Evolutionary conservation across 92 coral and sea anemone genomes (phyloP).

Genomic region (Parazoanthus swiftii): DNA sequence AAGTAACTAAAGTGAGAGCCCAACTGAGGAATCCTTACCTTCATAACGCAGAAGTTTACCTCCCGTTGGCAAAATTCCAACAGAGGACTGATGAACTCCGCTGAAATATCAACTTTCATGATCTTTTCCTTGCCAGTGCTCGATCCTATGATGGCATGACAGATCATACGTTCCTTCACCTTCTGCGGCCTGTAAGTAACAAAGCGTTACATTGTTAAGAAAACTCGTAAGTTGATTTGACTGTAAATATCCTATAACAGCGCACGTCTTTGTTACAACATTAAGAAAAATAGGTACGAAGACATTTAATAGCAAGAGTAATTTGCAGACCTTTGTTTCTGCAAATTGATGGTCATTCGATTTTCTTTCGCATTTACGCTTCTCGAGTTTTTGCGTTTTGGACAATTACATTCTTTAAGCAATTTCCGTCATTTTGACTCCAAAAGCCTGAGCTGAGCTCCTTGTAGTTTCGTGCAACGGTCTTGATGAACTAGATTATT

Average conservation of each 20-base stretch:
- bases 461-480: too few relatives aligned
- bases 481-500: too few relatives aligned
- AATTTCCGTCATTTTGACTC: too few relatives aligned
- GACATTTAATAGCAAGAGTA: too few relatives aligned
- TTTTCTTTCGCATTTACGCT: too few relatives aligned
- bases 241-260: background rate
- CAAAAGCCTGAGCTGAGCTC: too few relatives aligned
- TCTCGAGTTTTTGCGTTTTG: background rate
- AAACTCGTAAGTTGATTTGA: background rate
- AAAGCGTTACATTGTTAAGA: background rate
- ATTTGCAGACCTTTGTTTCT: too few relatives aligned
- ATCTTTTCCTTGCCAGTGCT: conserved; percentile 97
- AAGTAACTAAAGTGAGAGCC: background rate
- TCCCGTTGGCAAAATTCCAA: conserved; percentile 88
- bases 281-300: background rate
- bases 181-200: conserved; percentile 67
- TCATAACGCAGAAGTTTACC: conserved; percentile 89
- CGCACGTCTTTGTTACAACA: background rate
- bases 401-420: too few relatives aligned
- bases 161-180: conserved; percentile 96
- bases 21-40: conserved; percentile 52
- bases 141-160: conserved; percentile 98
- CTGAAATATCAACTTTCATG: conserved; percentile 90
- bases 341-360: background rate
- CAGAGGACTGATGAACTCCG: conserved; percentile 95